Base-by-base conservation (phyloP, 1,140 invertebrate genomes). In the Pissodes strobi region DNA sequence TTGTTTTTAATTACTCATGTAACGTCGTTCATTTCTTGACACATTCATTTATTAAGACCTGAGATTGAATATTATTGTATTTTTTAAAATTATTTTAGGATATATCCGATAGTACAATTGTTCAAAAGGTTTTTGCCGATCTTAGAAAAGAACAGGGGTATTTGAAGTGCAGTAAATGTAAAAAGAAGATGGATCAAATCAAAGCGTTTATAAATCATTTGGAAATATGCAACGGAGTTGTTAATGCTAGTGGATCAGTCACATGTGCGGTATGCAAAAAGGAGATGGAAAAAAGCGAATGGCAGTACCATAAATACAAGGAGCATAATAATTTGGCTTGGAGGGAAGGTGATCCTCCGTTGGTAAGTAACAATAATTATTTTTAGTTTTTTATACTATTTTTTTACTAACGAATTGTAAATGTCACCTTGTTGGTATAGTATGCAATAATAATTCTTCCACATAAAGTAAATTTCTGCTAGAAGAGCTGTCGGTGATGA, bases 301-400 rank as follows among this genome's bases (percentile, higher is more conserved):
- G 74, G 74, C 15, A 1, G 10, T 37, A 64, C 45, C 74, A 76
- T 49, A 73, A 72, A 43, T 66, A 70, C 23, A 64, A 51, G 39
- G 34, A 66, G 23, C 74, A 76, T 46, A 75, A 75, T 53, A 74
- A 74, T 68, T 70, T 74, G 22, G 68, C 73, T 8, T 76, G 74
- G 73, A 66, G 66, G 64, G 41, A 66, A 34, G 73, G 72, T 3
- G 61, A 63, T 27, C 37, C 45, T n/a, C 70, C 73, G 15, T 63
- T 76, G 59, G 72, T 74, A 73, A 69, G 64, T 18, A 22, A n/a
- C n/a, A 38, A 21, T 27, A 27, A 27, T 27, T 27, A 27, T 15
- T 4, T 21, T 9, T 48, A 6, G 6, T 23, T 1, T 12, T 21
- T 6, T 1, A 15, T 18, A 37, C 12, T 1, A 27, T 13, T 22